Evolutionary conservation across 2,113 vertebrate species (phyloP), one percentile per base, ranked within the genome.

Genomic region (Syngnathoides biaculeatus): DNA sequence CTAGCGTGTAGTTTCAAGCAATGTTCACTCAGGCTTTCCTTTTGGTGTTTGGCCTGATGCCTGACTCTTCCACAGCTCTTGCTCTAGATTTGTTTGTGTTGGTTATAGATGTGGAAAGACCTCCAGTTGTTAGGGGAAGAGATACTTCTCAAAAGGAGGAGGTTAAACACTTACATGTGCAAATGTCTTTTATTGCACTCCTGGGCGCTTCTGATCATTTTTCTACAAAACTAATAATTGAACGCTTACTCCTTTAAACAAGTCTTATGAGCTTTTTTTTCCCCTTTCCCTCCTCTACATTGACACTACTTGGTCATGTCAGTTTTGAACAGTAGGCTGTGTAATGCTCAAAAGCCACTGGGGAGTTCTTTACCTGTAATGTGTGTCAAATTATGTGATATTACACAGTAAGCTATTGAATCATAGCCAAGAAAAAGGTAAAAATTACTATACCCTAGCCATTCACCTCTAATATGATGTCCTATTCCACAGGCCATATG

Each of bases 71-170:
- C 69, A 64, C 66, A 83, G 85, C 81, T 81, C 82, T 55, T 53
- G 79, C 77, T 89, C 81, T 89, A 87, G 78, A 82, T 80, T 78
- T 91, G 91, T 91, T 92, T 92, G 79, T 90, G 68, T 92, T 92
- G 90, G 91, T 89, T 38, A 8, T 59, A 12, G 70, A 79, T 52
- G 22, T 72, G 79, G 87, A 90, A 89, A 85, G 72, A 65, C 72
- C 74, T 71, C 72, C 61, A 35, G 80, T 64, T 58, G 64, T 59
- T 27, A 63, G 14, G 62, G 22, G 82, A 70, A 56, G 68, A 70
- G 69, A 79, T 67, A 75, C 64, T 64, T 17, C 10, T 64, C 47
- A n/a, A 42, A 63, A 57, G 71, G 61, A 79, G 27, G 56, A 63
- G 55, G 72, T 72, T 56, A 69, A 43, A 39, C 71, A 77, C 71